phyloP scores from a whole-genome alignment of 92 coral and sea anemone species.

The Diadumene lineata region DNA sequence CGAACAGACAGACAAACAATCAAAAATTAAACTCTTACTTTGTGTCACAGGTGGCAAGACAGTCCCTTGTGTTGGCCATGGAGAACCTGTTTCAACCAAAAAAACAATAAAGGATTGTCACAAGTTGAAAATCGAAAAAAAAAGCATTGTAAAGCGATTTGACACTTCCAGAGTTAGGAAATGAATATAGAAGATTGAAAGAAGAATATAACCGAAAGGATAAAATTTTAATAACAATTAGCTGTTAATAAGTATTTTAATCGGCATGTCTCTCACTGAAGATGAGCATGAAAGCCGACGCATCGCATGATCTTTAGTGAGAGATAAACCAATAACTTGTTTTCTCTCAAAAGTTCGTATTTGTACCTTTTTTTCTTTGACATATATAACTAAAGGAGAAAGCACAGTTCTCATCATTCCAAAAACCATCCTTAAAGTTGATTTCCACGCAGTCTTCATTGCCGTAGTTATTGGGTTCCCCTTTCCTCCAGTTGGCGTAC shows the following conservation, averaged over 20 bases:
- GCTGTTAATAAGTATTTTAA: not conserved
- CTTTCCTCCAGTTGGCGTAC: constrained; percentile 63
- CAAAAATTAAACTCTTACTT: constrained; percentile 43
- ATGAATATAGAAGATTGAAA: not conserved
- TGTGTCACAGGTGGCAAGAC: constrained; percentile 55
- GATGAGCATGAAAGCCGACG: too few relatives aligned
- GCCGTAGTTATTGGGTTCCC: constrained; percentile 83
- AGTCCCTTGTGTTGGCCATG: constrained; percentile 55
- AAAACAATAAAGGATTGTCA: not conserved
- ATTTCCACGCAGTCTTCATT: constrained; percentile 82
- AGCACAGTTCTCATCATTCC: constrained; percentile 83
- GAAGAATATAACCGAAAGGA: not conserved
- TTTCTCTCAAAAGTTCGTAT: not conserved
- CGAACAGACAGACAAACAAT: too few relatives aligned
- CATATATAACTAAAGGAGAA: constrained; percentile 79
- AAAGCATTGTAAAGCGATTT: too few relatives aligned
- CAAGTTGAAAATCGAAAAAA: too few relatives aligned
- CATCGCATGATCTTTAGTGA: too few relatives aligned
- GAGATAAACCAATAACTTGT: not conserved
- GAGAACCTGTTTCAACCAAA: constrained; percentile 41
- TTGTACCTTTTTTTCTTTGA: constrained; percentile 68
- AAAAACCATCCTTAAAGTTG: constrained; percentile 18
- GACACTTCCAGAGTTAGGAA: not conserved
- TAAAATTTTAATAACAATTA: too few relatives aligned
- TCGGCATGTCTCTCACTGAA: not conserved